Conservation (phyloP, 2,113 vertebrate species). For the Rhynchopsitta pachyrhyncha region DNA sequence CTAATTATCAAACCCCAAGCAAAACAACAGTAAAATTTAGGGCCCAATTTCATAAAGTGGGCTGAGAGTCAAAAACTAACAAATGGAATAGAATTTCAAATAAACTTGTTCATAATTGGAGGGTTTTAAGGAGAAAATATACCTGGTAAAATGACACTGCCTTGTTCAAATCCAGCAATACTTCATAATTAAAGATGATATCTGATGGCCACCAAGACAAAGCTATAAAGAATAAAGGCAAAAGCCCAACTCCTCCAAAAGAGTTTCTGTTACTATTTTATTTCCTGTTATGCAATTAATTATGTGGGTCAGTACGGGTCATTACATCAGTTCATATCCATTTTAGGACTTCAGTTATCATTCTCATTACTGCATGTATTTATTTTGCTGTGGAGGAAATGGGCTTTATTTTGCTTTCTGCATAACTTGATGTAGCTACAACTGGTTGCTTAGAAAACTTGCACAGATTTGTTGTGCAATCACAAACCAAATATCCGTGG, state of each 20-base stretch:
- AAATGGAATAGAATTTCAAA: slow-evolving; percentile 24
- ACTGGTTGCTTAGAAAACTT: slow-evolving; percentile 42
- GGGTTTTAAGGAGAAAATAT: slow-evolving; percentile 10
- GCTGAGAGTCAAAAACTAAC: not conserved
- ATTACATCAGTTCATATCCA: slow-evolving; percentile 32
- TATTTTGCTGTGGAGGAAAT: slow-evolving; percentile 1
- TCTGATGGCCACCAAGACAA: slow-evolving; percentile 21
- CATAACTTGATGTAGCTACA: not conserved
- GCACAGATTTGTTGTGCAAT: slow-evolving; percentile 9
- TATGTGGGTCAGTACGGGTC: not conserved
- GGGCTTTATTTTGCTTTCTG: slow-evolving; percentile 29
- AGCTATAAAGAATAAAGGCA: not conserved
- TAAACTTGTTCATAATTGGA: not conserved
- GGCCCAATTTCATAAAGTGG: not conserved
- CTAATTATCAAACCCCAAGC: not conserved
- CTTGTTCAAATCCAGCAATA: slow-evolving; percentile 50
- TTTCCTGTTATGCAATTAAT: slow-evolving; percentile 6
- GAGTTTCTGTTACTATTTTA: slow-evolving; percentile 31
- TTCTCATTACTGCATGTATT: slow-evolving; percentile 44
- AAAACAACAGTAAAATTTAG: not conserved
- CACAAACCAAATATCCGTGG: slow-evolving; percentile 1
- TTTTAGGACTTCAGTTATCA: slow-evolving; percentile 42
- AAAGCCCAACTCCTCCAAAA: not conserved
- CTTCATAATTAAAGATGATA: slow-evolving; percentile 48
- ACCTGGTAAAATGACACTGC: slow-evolving; percentile 15